Conservation (phyloP, 1,140 invertebrate genomes). For the Drosophila biarmipes region DNA sequence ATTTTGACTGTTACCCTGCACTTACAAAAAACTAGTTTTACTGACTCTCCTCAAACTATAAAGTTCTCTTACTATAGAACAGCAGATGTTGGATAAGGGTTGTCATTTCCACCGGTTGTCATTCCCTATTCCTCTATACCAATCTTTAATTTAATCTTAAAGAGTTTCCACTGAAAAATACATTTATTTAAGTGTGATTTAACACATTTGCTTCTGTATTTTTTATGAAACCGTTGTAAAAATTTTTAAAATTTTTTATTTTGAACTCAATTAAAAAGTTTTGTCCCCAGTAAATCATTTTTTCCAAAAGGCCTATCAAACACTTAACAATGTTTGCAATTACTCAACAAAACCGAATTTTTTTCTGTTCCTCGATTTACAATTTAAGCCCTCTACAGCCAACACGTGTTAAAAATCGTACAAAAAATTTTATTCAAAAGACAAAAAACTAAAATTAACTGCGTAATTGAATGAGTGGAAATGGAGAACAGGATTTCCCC, state of each 20-base stretch:
- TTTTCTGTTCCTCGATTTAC: not conserved
- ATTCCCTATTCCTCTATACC: not conserved
- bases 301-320: conserved; percentile 11
- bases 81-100: conserved; percentile 33
- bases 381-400: conserved; percentile 31
- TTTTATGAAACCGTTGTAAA: not conserved
- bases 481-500: conserved; percentile 19
- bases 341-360: conserved; percentile 7
- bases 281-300: conserved; percentile 1
- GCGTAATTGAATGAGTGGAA: conserved; percentile 55
- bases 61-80: not conserved
- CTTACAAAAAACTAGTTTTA: not conserved
- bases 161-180: too few species aligned
- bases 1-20: not conserved
- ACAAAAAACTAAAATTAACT: conserved; percentile 42
- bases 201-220: not conserved
- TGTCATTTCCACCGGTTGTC: not conserved
- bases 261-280: conserved; percentile 13
- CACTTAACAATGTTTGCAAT: conserved; percentile 42
- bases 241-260: not conserved
- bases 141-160: not conserved
- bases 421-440: conserved; percentile 21
- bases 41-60: not conserved
- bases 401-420: conserved; percentile 55
- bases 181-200: too few species aligned